Evolutionary conservation across 1,140 invertebrate genomes (phyloP).

Genomic region (Zaprionus inermis): DNA sequence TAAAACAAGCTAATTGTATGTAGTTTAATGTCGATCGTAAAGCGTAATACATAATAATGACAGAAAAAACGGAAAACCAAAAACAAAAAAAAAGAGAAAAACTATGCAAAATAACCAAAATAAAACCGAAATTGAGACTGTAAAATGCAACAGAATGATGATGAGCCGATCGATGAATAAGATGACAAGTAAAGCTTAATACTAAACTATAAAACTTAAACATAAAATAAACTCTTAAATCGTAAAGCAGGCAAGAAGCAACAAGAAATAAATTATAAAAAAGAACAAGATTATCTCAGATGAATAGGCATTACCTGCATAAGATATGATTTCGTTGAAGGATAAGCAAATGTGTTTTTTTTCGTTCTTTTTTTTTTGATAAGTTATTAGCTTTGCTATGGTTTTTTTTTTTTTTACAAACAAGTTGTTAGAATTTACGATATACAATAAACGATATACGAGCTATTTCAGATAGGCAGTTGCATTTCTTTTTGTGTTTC

Average conservation of each 20-base stretch:
- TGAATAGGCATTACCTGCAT: conserved; percentile 75
- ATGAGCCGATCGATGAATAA: conserved; percentile 37
- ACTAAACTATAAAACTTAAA: conserved; percentile 14
- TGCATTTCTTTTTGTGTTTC: conserved; percentile 11
- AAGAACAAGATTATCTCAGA: conserved; percentile 52
- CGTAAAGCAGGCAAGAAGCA: conserved; percentile 30
- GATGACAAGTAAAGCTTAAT: conserved; percentile 60
- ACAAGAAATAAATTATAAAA: conserved; percentile 27
- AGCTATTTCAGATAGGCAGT: neutral
- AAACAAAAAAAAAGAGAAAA: conserved; percentile 71
- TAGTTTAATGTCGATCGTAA: conserved; percentile 55
- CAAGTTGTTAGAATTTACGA: neutral
- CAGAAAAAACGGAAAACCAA: conserved; percentile 61
- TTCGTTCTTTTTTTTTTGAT: conserved; percentile 26
- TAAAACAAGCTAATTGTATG: conserved; percentile 74
- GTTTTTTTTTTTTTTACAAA: neutral
- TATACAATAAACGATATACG: neutral
- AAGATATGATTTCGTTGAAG: conserved; percentile 66
- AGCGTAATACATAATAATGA: conserved; percentile 46
- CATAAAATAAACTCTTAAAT: conserved; percentile 60
- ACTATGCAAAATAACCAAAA: conserved; percentile 79
- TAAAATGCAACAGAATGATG: conserved; percentile 69
- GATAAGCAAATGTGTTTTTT: conserved; percentile 29
- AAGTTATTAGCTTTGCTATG: conserved; percentile 11
- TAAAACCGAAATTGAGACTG: conserved; percentile 78